Base-by-base conservation (phyloP, 37 sponge, comb jelly and placozoan genomes). In the Hormiphora californensis region DNA sequence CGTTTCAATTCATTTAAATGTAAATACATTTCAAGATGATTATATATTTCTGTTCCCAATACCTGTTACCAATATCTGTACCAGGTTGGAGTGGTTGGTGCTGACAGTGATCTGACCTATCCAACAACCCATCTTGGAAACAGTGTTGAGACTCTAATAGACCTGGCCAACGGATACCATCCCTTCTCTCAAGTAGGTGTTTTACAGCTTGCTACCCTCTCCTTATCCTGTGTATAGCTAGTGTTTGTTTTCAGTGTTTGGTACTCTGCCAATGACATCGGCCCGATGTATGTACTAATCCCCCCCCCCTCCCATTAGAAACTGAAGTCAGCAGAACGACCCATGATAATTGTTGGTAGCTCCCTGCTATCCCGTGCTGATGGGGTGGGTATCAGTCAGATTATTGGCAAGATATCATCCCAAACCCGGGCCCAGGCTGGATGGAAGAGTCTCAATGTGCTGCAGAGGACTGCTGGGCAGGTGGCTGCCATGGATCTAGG, bases 401-500 rank as follows among this genome's bases (percentile, higher is more conserved):
- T 65, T 12, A 89, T 54, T 15, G 38, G 44, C 55, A 85, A 39
- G 27, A 86, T 95, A 0, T 88, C 93, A 19, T 69, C 25, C 81
- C 68, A 55, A 19, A 85, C 54, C 8, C 38, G 87, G 31, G 69
- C 40, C 32, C 86, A 87, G 22, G 65, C 62, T 5, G 91, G 67
- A 0, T 95, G 95, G 95, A 89, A 57, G 38, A 87, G 88, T 0
- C 81, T 95, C 59, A 95, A 95, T 67, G 87, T 93, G 2, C 90
- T 95, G 30, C 95, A 95, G 36, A 89, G 89, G 62, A 90, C 54
- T 17, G 94, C 97, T 53, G 91, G 97, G 39, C 97, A 96, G 63
- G 97, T 96, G 51, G 97, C 91, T 41, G 94, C 97, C 17, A 85
- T 96, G 90, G 97, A 96, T 54, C 46, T 92, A 0, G 97, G 97